These are phyloP conservation scores for Perdita meconis DNA, from an alignment of 2,888 invertebrate species.

Conservation along the genomic window DNA sequence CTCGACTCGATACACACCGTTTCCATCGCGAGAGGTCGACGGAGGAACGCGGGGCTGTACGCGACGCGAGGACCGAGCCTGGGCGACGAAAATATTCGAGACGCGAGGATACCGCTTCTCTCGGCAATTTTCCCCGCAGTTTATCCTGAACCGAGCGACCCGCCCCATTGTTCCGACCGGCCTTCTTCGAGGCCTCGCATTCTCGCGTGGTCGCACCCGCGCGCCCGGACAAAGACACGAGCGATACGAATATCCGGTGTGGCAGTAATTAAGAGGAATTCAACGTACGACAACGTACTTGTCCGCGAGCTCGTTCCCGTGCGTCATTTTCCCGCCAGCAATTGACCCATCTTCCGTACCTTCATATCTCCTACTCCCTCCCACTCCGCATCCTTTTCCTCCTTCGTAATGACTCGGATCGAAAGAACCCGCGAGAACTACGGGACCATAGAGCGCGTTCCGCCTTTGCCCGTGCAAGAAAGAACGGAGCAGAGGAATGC, in stretches of 20 bases:
- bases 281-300: slow-evolving; percentile 45
- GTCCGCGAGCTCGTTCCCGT: slow-evolving; percentile 42
- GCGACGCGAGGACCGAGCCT: neutral
- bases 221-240: slow-evolving; percentile 34
- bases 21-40: slow-evolving; percentile 12
- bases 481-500: slow-evolving; percentile 5
- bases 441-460: slow-evolving; percentile 9
- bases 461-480: neutral
- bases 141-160: slow-evolving; percentile 5
- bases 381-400: neutral
- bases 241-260: slow-evolving; percentile 53
- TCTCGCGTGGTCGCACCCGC: neutral
- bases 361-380: slow-evolving; percentile 12
- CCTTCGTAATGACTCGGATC: slow-evolving; percentile 26
- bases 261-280: slow-evolving; percentile 59
- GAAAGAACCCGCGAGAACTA: slow-evolving; percentile 40
- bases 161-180: slow-evolving; percentile 24
- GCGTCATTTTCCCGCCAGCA: slow-evolving; percentile 58
- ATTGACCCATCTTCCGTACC: slow-evolving; percentile 59
- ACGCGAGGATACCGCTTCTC: neutral
- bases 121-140: neutral
- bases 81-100: neutral
- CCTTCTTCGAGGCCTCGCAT: slow-evolving; percentile 24
- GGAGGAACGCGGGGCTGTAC: slow-evolving; percentile 4
- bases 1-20: slow-evolving; percentile 16